Evolutionary conservation across 2,797 vertebrate species (phyloP), one percentile per base, ranked within the genome.

Genomic region (Pangasius sanitwongsei): DNA sequence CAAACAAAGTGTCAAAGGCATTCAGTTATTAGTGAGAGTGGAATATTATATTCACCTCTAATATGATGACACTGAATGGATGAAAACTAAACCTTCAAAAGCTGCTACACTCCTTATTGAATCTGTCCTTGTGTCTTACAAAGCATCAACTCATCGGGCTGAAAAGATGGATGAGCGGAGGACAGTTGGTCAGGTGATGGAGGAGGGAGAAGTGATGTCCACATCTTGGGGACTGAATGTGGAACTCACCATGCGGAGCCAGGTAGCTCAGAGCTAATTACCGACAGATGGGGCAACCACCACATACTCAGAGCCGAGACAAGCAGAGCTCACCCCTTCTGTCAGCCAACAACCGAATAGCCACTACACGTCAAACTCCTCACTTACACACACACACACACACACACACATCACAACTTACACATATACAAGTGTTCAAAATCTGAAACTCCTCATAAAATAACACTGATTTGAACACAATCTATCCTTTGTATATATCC

Each of bases 221-320:
- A 87, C 89, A 85, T 90, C 89, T 80, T 69, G 85, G 87, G 78
- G 86, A 90, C 86, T 50, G 83, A 90, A 91, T 92, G 91, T 91
- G 90, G 93, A 89, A 93, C 86, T 93, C 92, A 93, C 94, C 94
- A 94, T 94, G 93, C 94, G 94, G 94, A 93, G 93, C 91, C 92
- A 94, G 94, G 92, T 92, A 94, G 93, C 85, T 92, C 89, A 91
- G 91, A 94, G 89, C 93, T 95, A 95, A 96, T 95, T 95, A 95
- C 93, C 93, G 94, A 94, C 96, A 96, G 96, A 96, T 96, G 96
- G 95, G 93, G 93, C 93, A 94, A 95, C 93, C 94, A 95, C 93
- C 94, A 94, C 94, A 94, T 94, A 94, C 94, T 95, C 95, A 95
- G 93, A 91, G 88, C 31, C 6, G 83, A 93, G 92, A 88, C 59